These are phyloP conservation scores for Hafferia zeledoni DNA, from an alignment of 2,797 vertebrate species.

Conservation along the genomic window DNA sequence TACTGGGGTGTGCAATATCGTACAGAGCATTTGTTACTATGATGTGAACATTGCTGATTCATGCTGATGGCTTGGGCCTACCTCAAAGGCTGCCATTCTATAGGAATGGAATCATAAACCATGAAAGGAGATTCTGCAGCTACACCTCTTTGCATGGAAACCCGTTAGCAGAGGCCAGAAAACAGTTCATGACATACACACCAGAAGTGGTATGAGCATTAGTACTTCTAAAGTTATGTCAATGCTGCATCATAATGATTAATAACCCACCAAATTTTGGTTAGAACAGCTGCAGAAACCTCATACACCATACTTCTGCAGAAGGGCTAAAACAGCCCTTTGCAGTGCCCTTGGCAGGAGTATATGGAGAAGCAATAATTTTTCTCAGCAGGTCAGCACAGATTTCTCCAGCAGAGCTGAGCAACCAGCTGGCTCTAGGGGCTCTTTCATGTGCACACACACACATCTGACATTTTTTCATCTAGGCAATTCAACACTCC, in stretches of 20 bases:
- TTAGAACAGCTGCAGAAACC: background rate
- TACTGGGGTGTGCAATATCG: background rate
- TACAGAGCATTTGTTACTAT: background rate
- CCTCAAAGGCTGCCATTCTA: background rate
- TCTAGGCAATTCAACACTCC: background rate
- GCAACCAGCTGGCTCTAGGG: background rate
- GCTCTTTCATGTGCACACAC: background rate
- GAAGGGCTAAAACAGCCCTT: background rate
- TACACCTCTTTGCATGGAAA: background rate
- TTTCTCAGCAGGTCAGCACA: background rate
- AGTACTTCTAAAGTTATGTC: background rate
- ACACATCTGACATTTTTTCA: background rate
- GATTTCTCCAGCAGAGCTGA: background rate
- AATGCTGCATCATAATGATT: background rate
- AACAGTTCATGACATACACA: background rate
- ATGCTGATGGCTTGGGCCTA: rapidly evolving
- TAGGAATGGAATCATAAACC: rapidly evolving
- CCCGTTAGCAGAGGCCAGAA: background rate
- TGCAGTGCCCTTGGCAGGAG: background rate
- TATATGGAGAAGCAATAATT: background rate
- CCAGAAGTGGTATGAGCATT: rapidly evolving
- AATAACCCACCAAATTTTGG: background rate
- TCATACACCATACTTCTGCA: rapidly evolving
- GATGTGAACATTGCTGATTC: background rate
- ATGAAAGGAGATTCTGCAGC: background rate